phyloP scores from a whole-genome alignment of 2,888 invertebrate species.

The Lasioglossum figueresi region DNA sequence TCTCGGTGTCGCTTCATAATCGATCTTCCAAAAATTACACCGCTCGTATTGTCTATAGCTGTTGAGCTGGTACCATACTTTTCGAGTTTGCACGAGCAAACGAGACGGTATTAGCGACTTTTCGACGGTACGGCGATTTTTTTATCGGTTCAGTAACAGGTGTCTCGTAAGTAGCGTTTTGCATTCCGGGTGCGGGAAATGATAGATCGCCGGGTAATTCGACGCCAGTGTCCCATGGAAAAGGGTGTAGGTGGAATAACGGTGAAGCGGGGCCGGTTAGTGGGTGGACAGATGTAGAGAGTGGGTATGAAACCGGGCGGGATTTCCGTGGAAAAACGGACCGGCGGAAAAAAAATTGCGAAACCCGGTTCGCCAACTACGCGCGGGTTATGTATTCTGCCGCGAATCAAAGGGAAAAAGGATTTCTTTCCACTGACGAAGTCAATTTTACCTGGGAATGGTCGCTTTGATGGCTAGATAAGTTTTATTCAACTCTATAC shows the following conservation, averaged over 20 bases:
- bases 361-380: slow-evolving; percentile 23
- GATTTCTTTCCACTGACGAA: slow-evolving; percentile 18
- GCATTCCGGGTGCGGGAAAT: slow-evolving; percentile 51
- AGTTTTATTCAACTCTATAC: slow-evolving; percentile 9
- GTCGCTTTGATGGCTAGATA: background rate
- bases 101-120: background rate
- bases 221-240: slow-evolving; percentile 46
- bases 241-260: slow-evolving; percentile 15
- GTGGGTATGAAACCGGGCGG: slow-evolving; percentile 24
- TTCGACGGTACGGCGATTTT: slow-evolving; percentile 27
- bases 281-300: slow-evolving; percentile 24
- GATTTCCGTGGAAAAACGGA: slow-evolving; percentile 38
- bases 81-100: background rate
- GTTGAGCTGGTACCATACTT: background rate
- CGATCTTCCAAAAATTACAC: background rate
- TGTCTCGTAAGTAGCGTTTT: slow-evolving; percentile 63
- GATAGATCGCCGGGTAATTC: slow-evolving; percentile 62
- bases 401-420: slow-evolving; percentile 9
- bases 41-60: background rate
- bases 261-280: background rate
- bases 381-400: slow-evolving; percentile 14
- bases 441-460: slow-evolving; percentile 28
- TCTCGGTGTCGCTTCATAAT: background rate
- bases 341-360: slow-evolving; percentile 35
- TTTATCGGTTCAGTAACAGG: slow-evolving; percentile 59